Evolutionary conservation across 2,888 invertebrate species (phyloP).

Genomic region (Cosmia pyralina): DNA sequence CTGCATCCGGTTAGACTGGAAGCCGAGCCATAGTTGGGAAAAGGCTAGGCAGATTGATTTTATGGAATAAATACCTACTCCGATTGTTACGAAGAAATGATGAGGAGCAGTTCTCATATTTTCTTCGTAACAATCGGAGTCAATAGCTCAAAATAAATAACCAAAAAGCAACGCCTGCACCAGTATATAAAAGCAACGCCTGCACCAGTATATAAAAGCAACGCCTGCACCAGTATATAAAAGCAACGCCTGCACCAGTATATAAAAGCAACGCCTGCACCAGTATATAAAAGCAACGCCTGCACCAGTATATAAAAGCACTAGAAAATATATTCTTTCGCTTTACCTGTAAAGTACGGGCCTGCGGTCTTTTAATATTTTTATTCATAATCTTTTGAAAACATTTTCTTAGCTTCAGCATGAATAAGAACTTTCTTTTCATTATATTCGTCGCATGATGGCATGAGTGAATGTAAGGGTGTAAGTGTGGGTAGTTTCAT

Average conservation of each 20-base stretch:
- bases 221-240: no score
- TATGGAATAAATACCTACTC: neutral
- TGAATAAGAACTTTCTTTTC: constrained; percentile 11
- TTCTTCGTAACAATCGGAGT: no score
- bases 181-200: no score
- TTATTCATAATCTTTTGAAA: constrained; percentile 4
- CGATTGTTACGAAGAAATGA: neutral
- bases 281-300: no score
- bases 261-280: neutral
- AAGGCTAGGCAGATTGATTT: no score
- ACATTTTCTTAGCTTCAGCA: neutral
- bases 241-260: neutral
- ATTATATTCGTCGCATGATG: constrained; percentile 11
- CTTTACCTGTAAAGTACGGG: neutral
- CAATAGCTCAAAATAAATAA: neutral
- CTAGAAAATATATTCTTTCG: neutral
- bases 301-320: neutral
- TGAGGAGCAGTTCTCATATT: no score
- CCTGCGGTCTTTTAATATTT: neutral
- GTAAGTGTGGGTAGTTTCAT: constrained; percentile 12
- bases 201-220: neutral
- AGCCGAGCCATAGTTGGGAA: no score
- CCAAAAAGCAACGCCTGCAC: neutral
- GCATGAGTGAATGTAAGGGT: constrained; percentile 20
- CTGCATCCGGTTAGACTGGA: no score